Evolutionary conservation across 2,113 vertebrate species (phyloP), one percentile per base, ranked within the genome.

Genomic region (Alexandromys fortis): DNA sequence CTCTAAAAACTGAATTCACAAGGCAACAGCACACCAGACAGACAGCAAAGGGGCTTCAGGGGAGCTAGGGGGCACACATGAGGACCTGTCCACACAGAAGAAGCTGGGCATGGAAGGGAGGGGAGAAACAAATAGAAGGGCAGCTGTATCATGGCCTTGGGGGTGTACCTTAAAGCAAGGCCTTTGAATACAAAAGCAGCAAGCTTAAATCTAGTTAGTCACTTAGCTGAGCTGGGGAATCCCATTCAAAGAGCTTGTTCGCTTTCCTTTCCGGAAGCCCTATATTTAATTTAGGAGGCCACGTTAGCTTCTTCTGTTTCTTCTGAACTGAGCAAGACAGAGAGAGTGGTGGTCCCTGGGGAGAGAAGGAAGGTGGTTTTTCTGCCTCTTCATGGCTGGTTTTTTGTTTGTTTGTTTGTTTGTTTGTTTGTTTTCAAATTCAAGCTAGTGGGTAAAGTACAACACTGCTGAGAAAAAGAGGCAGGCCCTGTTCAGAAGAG

Each of bases 221-320:
- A 17, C 63, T 86, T 16, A 55, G 87, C 35, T 11, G 26, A 76
- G 42, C 85, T 89, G 86, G 86, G 78, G 68, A 83, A 85, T 49
- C 85, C 70, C 63, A 8, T 55, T 10, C 61, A 55, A 55, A 91
- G 3, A 73, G 38, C 17, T 1, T 9, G 17, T 61, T 82, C 82
- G 33, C 65, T 65, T 85, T 75, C 85, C 85, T 87, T 90, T 79
- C 93, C 58, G 86, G 70, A 96, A 88, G 58, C 47, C 92, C 79
- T 95, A 55, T 86, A 88, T 96, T 96, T 94, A 91, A 90, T 73
- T 8, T 38, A 58, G 87, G 89, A 97, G 75, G 79, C 92, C 94
- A 94, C 52, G 21, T 28, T 42, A 19, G 42, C n/a, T n/a, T 86
- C 68, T 72, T 90, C 67, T 75, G 26, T 22, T 95, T 22, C 7